Evolutionary conservation across 2,888 invertebrate species (phyloP), one percentile per base, ranked within the genome.

Genomic region (Coelinius sp.): DNA sequence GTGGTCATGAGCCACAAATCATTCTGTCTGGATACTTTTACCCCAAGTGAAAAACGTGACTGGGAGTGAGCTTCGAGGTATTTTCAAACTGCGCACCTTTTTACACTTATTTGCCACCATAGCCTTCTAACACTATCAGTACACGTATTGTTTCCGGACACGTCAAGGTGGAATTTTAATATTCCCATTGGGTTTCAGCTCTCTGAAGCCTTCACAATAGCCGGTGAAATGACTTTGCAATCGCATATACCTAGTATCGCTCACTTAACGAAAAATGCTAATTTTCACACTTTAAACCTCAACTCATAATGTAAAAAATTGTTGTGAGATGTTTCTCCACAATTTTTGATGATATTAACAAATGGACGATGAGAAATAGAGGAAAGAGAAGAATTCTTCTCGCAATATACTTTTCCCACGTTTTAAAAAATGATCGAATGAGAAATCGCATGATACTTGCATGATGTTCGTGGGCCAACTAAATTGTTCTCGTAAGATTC

Each of bases 121-220:
- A 7, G 59, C 59, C 8, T 38, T 46, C 22, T 14, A 46, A 27
- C 17, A 44, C 14, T 27, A 68, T 53, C 31, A 24, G 56, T 41
- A 41, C 63, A 66, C 49, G 31, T 65, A 76, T 68, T 68, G 68
- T 71, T 69, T 72, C 53, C 49, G 64, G n/a, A n/a, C 52, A 63
- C 70, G 70, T 70, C 31, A 67, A 64, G 68, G 56, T 44, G 74
- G 76, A 79, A 79, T 78, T 79, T 78, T 77, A 79, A 77, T 78
- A 77, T 77, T 76, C 74, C 59, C 44, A 49, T 1, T 41, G 41
- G 41, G 41, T 41, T 53, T 59, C 7, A 59, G 35, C 35, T 35
- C 59, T 35, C 20, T 7, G 59, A 10, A 17, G 35, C 17, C 14
- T 59, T 17, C 12, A 59, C 59, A 53, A 53, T 53, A 53, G 6